Evolutionary conservation across 2,888 invertebrate species (phyloP).

Genomic region (Trichopoda pennipes): DNA sequence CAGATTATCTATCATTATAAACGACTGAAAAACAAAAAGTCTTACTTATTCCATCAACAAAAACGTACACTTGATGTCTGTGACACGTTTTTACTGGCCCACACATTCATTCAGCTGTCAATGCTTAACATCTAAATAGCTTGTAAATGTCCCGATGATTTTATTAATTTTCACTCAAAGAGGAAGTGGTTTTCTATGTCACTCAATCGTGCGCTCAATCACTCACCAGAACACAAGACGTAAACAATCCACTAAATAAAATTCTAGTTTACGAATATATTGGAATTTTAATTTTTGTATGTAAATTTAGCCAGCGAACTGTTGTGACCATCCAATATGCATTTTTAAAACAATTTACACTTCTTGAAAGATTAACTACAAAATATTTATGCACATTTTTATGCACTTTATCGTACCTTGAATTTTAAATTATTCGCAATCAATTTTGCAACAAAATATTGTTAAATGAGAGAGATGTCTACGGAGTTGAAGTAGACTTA

Average conservation of each 20-base stretch:
- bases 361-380: constrained; percentile 33
- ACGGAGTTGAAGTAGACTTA: constrained; percentile 4
- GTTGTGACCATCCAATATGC: constrained; percentile 57
- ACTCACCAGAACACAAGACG: constrained; percentile 17
- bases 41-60: not conserved
- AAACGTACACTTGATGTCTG: constrained; percentile 28
- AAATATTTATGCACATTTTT: constrained; percentile 61
- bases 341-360: constrained; percentile 37
- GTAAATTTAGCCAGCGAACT: constrained; percentile 26
- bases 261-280: constrained; percentile 41
- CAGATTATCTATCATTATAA: constrained; percentile 7
- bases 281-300: constrained; percentile 56
- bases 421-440: constrained; percentile 46
- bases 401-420: constrained; percentile 49
- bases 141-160: constrained; percentile 50
- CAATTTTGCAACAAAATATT: constrained; percentile 35
- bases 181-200: constrained; percentile 55
- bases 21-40: not conserved
- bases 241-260: constrained; percentile 23
- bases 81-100: constrained; percentile 25
- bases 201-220: constrained; percentile 31
- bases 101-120: constrained; percentile 31
- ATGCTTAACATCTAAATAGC: constrained; percentile 47
- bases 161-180: constrained; percentile 48
- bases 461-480: constrained; percentile 32